Percentiles rank a stretch among this genome's conserved stretches.
phyloP scores from a whole-genome alignment of 2,797 vertebrate species.

The Cebuella pygmaea region DNA sequence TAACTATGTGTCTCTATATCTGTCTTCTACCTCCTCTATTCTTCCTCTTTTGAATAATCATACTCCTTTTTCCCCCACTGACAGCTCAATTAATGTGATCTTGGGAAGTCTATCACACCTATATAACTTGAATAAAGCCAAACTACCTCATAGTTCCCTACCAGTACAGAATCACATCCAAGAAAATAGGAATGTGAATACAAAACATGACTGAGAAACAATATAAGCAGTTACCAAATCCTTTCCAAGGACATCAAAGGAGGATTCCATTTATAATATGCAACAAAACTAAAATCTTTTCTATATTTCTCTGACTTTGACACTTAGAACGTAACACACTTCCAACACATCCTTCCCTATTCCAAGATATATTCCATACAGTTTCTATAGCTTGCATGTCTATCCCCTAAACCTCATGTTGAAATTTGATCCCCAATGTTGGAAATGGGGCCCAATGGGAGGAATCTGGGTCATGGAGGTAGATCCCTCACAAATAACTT shows the following conservation, averaged over 20 bases:
- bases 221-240: constrained; percentile 34
- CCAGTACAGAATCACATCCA: not conserved
- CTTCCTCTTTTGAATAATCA: not conserved
- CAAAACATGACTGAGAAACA: constrained; percentile 48
- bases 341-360: not conserved
- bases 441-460: not conserved
- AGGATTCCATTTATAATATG: constrained; percentile 17
- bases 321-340: not conserved
- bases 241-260: constrained; percentile 40
- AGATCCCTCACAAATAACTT: not conserved
- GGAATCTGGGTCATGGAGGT: not conserved
- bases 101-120: constrained; percentile 23
- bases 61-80: not conserved
- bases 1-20: not conserved
- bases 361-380: not conserved
- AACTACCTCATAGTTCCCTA: not conserved
- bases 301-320: not conserved
- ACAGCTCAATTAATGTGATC: not conserved
- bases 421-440: not conserved
- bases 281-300: not conserved
- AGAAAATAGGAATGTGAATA: constrained; percentile 37
- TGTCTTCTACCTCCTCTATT: not conserved
- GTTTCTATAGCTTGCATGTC: not conserved
- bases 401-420: not conserved
- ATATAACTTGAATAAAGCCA: constrained; percentile 9